Evolutionary conservation across 2,113 vertebrate genomes (phyloP).

Genomic region (Perca schrenkii): DNA sequence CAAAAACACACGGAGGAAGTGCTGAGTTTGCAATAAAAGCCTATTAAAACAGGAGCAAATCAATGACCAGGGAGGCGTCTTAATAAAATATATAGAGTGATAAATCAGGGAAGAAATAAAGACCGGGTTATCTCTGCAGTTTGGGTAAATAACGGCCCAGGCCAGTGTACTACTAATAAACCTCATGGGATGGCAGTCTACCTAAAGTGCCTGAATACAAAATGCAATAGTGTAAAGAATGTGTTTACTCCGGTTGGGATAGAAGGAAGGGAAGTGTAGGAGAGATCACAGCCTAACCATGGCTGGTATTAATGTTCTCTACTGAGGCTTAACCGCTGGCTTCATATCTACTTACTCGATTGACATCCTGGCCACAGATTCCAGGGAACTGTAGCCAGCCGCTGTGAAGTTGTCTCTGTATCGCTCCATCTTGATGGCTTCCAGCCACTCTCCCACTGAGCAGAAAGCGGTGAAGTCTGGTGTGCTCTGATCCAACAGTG

Average conservation of each 20-base stretch:
- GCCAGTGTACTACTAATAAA: not conserved
- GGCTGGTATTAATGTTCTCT: slow-evolving; percentile 33
- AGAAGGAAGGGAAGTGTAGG: not conserved
- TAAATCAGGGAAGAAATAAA: not conserved
- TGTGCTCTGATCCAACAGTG: slow-evolving; percentile 97
- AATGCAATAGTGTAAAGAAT: not conserved
- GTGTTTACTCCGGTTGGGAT: not conserved
- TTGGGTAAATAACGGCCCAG: not conserved
- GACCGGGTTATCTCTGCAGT: not conserved
- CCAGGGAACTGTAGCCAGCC: slow-evolving; percentile 96
- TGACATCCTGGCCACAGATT: slow-evolving; percentile 98
- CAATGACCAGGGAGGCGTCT: not conserved
- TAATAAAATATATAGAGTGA: slow-evolving; percentile 1
- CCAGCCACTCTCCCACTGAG: slow-evolving; percentile 98
- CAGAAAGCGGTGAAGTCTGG: slow-evolving; percentile 97
- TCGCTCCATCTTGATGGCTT: slow-evolving; percentile 99
- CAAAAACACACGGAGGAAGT: not conserved
- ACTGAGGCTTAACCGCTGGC: slow-evolving; percentile 37
- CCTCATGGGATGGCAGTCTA: not conserved
- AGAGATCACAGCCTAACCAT: slow-evolving; percentile 14
- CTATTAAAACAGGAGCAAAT: slow-evolving; percentile 4
- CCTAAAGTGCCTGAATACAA: not conserved
- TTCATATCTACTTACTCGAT: slow-evolving; percentile 92
- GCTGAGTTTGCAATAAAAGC: not conserved
- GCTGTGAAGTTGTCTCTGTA: slow-evolving; percentile 99